phyloP scores from a whole-genome alignment of 2,888 invertebrate genomes.

The Agrotis segetum region DNA sequence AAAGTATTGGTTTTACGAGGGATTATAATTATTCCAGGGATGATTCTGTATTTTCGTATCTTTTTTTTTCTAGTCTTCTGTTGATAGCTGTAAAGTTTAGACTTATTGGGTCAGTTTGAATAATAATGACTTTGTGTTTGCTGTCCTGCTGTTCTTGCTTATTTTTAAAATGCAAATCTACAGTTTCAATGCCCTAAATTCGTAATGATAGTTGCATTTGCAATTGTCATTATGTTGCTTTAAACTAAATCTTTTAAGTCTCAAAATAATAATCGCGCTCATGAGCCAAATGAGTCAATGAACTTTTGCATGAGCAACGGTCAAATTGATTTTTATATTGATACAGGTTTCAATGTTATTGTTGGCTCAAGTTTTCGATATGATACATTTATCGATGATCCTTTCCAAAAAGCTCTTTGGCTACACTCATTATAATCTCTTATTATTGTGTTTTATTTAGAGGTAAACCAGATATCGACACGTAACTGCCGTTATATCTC shows the following conservation, averaged over 20 bases:
- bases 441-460: constrained; percentile 41
- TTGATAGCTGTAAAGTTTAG: too few species aligned
- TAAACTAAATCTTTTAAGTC: constrained; percentile 1
- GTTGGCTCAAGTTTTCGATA: constrained; percentile 16
- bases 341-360: constrained; percentile 41
- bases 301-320: constrained; percentile 34
- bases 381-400: constrained; percentile 20
- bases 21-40: not conserved
- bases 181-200: not conserved
- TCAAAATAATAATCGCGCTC: not conserved
- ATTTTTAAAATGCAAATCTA: not conserved
- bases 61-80: too few species aligned
- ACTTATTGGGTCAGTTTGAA: too few species aligned
- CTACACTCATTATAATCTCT: constrained; percentile 29
- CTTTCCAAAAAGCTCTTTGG: constrained; percentile 37
- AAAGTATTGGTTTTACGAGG: not conserved
- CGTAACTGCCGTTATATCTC: constrained; percentile 65
- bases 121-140: too few species aligned
- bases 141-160: not conserved
- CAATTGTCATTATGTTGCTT: not conserved
- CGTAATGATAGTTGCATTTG: not conserved
- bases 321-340: constrained; percentile 25
- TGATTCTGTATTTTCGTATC: not conserved
- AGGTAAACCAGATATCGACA: constrained; percentile 55
- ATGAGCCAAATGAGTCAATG: constrained; percentile 44